Evolutionary conservation across 2,113 vertebrate genomes (phyloP).

Genomic region (Tor tambroides): DNA sequence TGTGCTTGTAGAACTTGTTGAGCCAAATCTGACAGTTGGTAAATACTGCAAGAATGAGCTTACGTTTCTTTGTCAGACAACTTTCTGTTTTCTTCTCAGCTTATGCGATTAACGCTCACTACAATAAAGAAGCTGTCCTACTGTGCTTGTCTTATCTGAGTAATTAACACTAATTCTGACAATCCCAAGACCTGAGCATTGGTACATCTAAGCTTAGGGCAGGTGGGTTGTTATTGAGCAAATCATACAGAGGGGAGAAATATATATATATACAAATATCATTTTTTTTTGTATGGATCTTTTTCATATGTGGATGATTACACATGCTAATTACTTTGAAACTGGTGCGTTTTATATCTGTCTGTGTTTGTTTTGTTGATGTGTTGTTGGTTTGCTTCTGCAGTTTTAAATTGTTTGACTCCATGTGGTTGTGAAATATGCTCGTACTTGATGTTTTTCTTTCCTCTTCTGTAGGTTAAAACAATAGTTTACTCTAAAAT

Average conservation of each 20-base stretch:
- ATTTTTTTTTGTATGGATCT: background rate
- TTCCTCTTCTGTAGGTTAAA: background rate
- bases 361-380: no score
- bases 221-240: constrained; percentile 6
- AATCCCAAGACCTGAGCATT: constrained; percentile 21
- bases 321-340: constrained; percentile 60
- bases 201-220: constrained; percentile 26
- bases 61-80: constrained; percentile 41
- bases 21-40: constrained; percentile 60
- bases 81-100: constrained; percentile 50
- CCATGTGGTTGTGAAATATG: background rate
- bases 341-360: constrained; percentile 15
- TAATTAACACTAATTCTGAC: constrained; percentile 49
- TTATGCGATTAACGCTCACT: constrained; percentile 52
- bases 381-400: constrained; percentile 17
- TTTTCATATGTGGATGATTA: constrained; percentile 29
- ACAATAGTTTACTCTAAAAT: background rate
- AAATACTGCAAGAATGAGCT: constrained; percentile 45
- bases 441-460: background rate
- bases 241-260: background rate
- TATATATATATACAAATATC: background rate
- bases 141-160: constrained; percentile 51
- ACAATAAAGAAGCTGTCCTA: constrained; percentile 8
- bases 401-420: background rate
- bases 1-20: constrained; percentile 21